phyloP scores from a whole-genome alignment of 2,113 vertebrate species.

The Dolichotis patagonum region DNA sequence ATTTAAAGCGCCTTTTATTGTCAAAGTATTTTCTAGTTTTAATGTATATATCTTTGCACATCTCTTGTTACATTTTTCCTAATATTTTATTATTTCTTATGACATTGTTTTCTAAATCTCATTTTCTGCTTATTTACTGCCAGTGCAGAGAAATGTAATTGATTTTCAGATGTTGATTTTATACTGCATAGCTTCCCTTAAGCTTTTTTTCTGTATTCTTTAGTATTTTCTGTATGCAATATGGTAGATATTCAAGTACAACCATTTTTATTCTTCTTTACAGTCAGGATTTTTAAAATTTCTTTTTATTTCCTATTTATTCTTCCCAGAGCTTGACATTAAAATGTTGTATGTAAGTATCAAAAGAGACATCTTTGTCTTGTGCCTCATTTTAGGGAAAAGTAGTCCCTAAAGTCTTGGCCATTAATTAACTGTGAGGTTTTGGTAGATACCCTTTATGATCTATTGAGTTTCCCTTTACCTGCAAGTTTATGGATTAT shows the following conservation, averaged over 20 bases:
- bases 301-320: neutral
- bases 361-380: neutral
- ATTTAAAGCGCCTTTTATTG: neutral
- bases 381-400: neutral
- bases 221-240: neutral
- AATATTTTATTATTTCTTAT: conserved; percentile 16
- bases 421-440: neutral
- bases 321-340: neutral
- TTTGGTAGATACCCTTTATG: neutral
- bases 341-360: neutral
- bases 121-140: conserved; percentile 1
- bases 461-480: neutral
- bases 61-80: conserved; percentile 15
- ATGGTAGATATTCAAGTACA: neutral
- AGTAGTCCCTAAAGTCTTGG: neutral
- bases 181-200: neutral
- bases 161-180: neutral
- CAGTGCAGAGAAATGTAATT: conserved; percentile 2
- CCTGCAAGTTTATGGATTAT: neutral
- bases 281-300: neutral
- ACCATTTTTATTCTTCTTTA: neutral
- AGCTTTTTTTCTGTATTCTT: neutral
- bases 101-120: neutral
- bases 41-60: neutral
- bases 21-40: neutral